phyloP scores from a whole-genome alignment of 2,888 invertebrate genomes.

The Callinectes sapidus region DNA sequence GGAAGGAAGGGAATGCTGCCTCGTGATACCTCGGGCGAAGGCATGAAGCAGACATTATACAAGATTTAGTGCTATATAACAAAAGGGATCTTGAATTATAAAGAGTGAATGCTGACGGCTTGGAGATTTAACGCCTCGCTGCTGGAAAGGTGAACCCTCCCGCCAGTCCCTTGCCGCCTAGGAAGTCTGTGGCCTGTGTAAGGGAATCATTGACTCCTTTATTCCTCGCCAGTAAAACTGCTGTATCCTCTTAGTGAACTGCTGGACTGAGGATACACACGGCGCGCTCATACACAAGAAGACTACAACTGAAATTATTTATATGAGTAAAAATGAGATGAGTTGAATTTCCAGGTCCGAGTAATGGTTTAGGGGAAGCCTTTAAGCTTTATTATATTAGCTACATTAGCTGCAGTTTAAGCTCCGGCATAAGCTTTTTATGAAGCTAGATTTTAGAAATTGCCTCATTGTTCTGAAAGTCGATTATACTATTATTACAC shows the following conservation, averaged over 20 bases:
- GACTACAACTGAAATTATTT: neutral
- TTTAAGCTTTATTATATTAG: neutral
- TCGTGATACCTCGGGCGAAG: neutral
- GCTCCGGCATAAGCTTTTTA: neutral
- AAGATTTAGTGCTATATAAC: constrained; percentile 14
- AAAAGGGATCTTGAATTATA: constrained; percentile 31
- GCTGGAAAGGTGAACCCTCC: neutral
- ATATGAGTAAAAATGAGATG: neutral
- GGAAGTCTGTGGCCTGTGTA: neutral
- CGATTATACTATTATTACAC: too few species aligned
- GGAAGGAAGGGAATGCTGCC: neutral
- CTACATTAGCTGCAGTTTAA: too few species aligned
- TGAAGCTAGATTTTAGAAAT: neutral
- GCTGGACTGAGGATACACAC: neutral
- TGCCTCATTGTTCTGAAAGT: too few species aligned
- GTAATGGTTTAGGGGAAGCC: neutral
- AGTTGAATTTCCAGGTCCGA: neutral
- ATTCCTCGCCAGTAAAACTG: neutral
- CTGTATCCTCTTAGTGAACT: neutral
- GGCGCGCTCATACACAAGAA: neutral
- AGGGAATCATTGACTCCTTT: neutral
- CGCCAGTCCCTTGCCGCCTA: neutral
- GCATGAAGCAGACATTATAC: constrained; percentile 31
- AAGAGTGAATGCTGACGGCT: constrained; percentile 20
- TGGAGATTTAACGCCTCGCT: neutral